Evolutionary conservation across 2,113 vertebrate species (phyloP).

Genomic region (Rhinopomastus cyanomelas): DNA sequence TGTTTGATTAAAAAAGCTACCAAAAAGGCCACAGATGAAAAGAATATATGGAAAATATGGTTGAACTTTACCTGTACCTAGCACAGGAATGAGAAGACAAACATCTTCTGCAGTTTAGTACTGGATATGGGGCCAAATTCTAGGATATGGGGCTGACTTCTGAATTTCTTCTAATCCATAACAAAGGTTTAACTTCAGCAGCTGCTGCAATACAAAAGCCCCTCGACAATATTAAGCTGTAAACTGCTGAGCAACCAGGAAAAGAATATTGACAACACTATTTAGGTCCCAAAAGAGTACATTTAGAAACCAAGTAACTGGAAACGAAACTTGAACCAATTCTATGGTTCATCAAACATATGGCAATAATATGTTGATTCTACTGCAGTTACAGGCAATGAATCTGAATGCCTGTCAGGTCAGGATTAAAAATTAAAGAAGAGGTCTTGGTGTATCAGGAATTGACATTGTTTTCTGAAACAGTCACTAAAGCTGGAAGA

Average conservation of each 20-base stretch:
- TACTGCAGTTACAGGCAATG: neutral
- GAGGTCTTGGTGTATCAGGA: constrained; percentile 9
- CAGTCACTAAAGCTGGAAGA: neutral
- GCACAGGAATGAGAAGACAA: neutral
- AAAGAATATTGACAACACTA: constrained; percentile 50
- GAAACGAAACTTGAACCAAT: constrained; percentile 47
- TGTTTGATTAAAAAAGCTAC: constrained; percentile 1
- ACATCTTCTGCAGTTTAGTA: neutral
- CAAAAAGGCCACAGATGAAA: neutral
- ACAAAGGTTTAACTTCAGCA: neutral
- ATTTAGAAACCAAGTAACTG: constrained; percentile 60
- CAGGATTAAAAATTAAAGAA: constrained; percentile 58
- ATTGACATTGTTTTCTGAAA: neutral
- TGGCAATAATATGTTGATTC: constrained; percentile 46
- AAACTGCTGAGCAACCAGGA: constrained; percentile 55
- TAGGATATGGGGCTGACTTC: neutral
- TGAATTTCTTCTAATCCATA: neutral
- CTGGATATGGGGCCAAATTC: neutral
- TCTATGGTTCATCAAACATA: constrained; percentile 52
- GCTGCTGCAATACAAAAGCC: neutral
- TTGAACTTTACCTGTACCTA: neutral
- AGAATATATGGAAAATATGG: neutral
- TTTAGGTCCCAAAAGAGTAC: constrained; percentile 27
- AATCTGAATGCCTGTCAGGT: constrained; percentile 29
- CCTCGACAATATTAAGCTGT: neutral